These are phyloP conservation scores for Lampris megalopsis DNA, from an alignment of 2,113 vertebrate genomes.

Conservation along the genomic window DNA sequence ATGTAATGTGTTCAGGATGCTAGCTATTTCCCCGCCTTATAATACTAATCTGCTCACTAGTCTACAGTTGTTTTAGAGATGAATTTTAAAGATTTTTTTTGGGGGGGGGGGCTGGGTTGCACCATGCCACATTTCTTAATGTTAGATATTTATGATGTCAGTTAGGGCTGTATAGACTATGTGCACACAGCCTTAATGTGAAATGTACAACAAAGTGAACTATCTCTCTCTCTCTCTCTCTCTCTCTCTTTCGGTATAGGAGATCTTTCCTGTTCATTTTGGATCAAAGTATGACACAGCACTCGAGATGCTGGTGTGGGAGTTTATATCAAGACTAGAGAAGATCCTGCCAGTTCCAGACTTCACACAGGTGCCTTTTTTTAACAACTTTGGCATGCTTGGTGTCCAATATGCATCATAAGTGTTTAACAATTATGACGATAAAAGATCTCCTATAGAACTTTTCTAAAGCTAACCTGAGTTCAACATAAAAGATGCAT, in stretches of 20 bases:
- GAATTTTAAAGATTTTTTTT: too few species aligned
- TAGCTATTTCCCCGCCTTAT: too few species aligned
- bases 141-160: too few species aligned
- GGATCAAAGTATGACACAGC: conserved; percentile 82
- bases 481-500: background rate
- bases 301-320: conserved; percentile 86
- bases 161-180: too few species aligned
- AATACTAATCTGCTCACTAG: too few species aligned
- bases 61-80: too few species aligned
- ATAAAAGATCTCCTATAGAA: too few species aligned
- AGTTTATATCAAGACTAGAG: conserved; percentile 86
- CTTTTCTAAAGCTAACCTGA: too few species aligned
- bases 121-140: too few species aligned
- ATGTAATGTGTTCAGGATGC: too few species aligned
- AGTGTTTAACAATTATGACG: background rate
- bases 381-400: background rate
- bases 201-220: background rate
- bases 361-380: conserved; percentile 75
- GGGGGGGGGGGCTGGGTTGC: too few species aligned
- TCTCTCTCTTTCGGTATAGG: conserved; percentile 61
- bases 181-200: too few species aligned
- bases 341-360: conserved; percentile 79
- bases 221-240: background rate
- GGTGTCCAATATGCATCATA: background rate
- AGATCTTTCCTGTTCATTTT: conserved; percentile 83